Evolutionary conservation across 2,888 invertebrate species (phyloP), one percentile per base, ranked within the genome.

Genomic region (Chydorus sphaericus): DNA sequence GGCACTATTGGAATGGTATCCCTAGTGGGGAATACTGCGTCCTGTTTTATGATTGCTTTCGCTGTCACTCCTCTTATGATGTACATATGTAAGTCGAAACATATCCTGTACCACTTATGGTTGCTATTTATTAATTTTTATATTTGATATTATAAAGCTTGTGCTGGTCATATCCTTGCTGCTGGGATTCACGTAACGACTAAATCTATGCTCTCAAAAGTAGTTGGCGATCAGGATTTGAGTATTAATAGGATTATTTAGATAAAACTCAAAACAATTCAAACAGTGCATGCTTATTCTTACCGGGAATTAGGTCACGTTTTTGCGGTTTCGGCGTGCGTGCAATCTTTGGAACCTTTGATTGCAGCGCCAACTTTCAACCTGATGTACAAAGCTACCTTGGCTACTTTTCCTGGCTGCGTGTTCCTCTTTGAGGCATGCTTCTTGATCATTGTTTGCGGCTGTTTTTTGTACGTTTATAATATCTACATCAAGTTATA

Each of bases 331-430:
- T n/a, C 49, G 36, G 55, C 48, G 31, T 55, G 49, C 14, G 31
- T 55, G 14, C 49, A 55, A 18, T 55, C 55, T 14, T 23, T 55
- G 20, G 49, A 36, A 28, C 55, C 55, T 36, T 48, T 55, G 26
- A 16, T 55, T 33, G 31, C 48, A 11, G 31, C 55, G 14, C 16
- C 49, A 10, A 16, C 39, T 6, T 55, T 30, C 18, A 55, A 55
- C 8, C 23, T 55, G 11, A 33, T 36, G 5, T 55, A 55, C 20
- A 33, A 55, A 36, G 49, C 55, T 4, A 55, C 55, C 20, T 26
- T 55, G n/a, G 48, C 33, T n/a, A 26, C 11, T 37, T 55, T 55
- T 26, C 49, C 55, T 10, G 55, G 55, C 18, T 55, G 48, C 26
- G 55, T 48, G 18, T 55, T 31, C 36, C 23, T 55, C 26, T 23